phyloP scores from a whole-genome alignment of 2,888 invertebrate species.

The Pseudoips prasinana region DNA sequence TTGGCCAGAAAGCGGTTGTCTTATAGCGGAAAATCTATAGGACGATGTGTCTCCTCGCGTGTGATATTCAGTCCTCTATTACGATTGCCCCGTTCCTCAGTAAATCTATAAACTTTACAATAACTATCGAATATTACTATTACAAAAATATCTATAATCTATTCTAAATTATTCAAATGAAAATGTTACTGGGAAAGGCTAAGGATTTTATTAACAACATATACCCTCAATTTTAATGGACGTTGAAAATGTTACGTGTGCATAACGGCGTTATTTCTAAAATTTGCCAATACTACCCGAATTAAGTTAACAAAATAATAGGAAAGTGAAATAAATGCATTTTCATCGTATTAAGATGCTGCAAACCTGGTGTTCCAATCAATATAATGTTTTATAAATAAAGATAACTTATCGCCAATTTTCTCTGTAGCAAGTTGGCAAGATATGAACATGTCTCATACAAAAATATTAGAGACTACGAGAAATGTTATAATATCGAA shows the following conservation, averaged over 20 bases:
- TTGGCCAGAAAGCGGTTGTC: no score
- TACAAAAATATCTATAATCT: conserved; percentile 80
- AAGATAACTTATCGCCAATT: no score
- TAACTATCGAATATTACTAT: conserved; percentile 74
- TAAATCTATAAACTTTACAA: conserved; percentile 54
- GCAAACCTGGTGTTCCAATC: conserved; percentile 14
- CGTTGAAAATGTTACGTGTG: conserved; percentile 47
- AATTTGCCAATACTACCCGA: conserved; percentile 52
- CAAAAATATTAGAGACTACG: no score
- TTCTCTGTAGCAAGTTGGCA: no score
- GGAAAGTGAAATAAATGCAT: conserved; percentile 64
- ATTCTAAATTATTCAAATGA: conserved; percentile 72
- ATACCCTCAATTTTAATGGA: conserved; percentile 66
- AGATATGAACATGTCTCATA: no score
- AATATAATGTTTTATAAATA: no score
- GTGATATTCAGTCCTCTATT: no score
- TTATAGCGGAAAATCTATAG: no score
- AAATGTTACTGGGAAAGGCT: conserved; percentile 75
- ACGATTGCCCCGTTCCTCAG: conserved; percentile 45
- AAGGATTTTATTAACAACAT: conserved; percentile 78
- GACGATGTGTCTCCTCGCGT: no score
- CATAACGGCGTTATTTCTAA: conserved; percentile 48
- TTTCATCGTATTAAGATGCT: conserved; percentile 26
- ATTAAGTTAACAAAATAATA: conserved; percentile 50
- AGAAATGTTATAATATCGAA: no score